Evolutionary conservation across 2,113 vertebrate species (phyloP), one percentile per base, ranked within the genome.

Genomic region (Chaetura pelagica): DNA sequence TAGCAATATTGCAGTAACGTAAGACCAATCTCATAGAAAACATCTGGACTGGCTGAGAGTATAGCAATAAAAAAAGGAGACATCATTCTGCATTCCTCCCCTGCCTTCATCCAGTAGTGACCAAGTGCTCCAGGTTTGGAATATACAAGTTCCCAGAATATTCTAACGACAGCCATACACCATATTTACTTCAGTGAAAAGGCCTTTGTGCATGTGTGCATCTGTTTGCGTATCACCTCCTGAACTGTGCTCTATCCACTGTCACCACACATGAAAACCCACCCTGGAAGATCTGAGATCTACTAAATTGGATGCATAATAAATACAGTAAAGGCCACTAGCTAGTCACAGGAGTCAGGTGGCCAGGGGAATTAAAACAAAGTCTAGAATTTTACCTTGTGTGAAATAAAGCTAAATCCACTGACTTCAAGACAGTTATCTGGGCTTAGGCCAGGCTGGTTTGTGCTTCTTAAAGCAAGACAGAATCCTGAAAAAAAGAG

Each of bases 21-120:
- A 63, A 82, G 4, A 44, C 16, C 23, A 61, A 7, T 46, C 35
- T 76, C 16, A 54, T 76, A 85, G 35, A 30, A 46, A 54, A 27
- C 16, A 62, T n/a, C 24, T 46, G 27, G 15, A 17, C 19, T 0
- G 0, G 8, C 46, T 87, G 55, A 81, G 62, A 54, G 16, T 68
- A 7, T 3, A 44, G 12, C 14, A 64, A 30, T 46, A 38, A 82
- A 52, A 29, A 40, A 76, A 55, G 9, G 15, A 40, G n/a, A n/a
- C 22, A 18, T 38, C 10, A 32, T 55, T 81, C 18, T 71, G 13
- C 13, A 3, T 59, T 78, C 26, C 13, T 90, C 15, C 15, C 6
- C 54, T 0, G 0, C 2, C 14, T 22, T 7, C 24, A 10, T 42
- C 23, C n/a, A 4, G 0, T 18, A 55, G 22, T 34, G 54, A 73